A percentile compares a stretch with the other conserved stretches of the same genome.
phyloP scores from a whole-genome alignment of 2,113 vertebrate genomes.

The Phaetusa simplex region DNA sequence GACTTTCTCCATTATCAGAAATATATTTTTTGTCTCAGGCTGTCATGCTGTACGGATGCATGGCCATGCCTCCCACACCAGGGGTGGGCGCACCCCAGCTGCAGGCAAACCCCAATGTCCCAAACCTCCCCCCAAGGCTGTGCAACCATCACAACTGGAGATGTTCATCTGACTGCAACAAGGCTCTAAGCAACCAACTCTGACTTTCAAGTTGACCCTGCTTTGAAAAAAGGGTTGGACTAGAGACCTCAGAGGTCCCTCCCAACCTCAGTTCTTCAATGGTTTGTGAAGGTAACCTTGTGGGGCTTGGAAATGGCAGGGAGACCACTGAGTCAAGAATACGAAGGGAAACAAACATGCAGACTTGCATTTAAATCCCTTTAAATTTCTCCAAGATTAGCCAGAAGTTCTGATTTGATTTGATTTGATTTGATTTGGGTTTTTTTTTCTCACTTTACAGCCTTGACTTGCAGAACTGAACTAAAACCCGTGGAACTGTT shows the following conservation, averaged over 20 bases:
- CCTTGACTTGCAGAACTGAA: not conserved
- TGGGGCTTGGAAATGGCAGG: not conserved
- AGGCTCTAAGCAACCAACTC: not conserved
- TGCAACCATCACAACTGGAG: not conserved
- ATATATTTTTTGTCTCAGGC: not conserved
- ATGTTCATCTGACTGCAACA: not conserved
- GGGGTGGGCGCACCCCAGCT: not conserved
- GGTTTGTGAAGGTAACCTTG: not conserved
- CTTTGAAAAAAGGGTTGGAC: not conserved
- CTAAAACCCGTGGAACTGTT: conserved; percentile 17
- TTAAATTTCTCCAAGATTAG: not conserved
- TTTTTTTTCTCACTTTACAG: not conserved
- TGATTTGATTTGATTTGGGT: not conserved
- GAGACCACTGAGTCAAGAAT: not conserved
- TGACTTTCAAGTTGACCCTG: not conserved
- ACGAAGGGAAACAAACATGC: accelerated
- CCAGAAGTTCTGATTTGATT: not conserved
- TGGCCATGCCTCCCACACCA: not conserved
- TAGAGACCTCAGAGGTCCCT: not conserved
- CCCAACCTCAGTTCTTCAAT: not conserved
- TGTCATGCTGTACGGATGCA: accelerated
- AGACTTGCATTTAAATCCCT: not conserved
- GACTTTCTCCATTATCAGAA: not conserved
- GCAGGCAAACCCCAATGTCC: not conserved
- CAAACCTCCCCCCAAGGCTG: not conserved